A percentile compares a stretch with the other conserved stretches of the same genome.
phyloP scores from a whole-genome alignment of 2,113 vertebrate species.

The Ochotona curzoniae region DNA sequence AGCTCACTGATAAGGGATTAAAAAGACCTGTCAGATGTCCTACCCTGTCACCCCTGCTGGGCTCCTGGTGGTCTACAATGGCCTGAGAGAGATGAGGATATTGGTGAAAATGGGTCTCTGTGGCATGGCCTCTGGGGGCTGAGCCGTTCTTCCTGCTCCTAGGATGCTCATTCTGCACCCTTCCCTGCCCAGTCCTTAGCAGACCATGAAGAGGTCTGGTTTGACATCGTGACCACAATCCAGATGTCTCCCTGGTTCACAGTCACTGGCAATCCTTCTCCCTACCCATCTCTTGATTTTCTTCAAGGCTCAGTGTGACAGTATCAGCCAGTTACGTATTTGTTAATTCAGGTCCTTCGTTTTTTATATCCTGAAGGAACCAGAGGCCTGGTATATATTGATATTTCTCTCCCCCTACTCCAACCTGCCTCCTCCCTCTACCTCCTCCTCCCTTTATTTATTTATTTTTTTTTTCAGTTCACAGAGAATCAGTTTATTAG shows the following conservation, averaged over 20 bases:
- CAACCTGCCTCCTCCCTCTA: too few species aligned
- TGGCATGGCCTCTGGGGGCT: background rate
- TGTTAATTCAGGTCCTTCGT: background rate
- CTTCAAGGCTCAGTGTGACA: background rate
- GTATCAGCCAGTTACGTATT: background rate
- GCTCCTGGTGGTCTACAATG: background rate
- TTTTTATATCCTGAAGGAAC: background rate
- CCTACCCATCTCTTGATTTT: constrained; percentile 5
- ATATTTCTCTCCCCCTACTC: too few species aligned
- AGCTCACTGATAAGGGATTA: background rate
- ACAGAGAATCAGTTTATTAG: background rate
- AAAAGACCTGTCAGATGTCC: background rate
- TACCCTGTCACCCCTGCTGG: background rate
- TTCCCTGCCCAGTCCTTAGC: background rate
- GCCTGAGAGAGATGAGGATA: background rate
- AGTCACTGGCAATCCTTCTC: background rate
- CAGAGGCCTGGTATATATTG: background rate
- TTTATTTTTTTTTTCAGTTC: background rate
- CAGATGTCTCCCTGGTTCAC: background rate
- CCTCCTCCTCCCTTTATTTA: background rate
- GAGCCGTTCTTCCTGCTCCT: background rate
- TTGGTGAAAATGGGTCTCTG: background rate
- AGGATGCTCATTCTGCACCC: background rate
- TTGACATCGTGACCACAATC: background rate
- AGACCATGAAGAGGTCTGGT: background rate